These are phyloP conservation scores for Drosophila algonquin DNA, from an alignment of 2,888 invertebrate species.

Conservation along the genomic window DNA sequence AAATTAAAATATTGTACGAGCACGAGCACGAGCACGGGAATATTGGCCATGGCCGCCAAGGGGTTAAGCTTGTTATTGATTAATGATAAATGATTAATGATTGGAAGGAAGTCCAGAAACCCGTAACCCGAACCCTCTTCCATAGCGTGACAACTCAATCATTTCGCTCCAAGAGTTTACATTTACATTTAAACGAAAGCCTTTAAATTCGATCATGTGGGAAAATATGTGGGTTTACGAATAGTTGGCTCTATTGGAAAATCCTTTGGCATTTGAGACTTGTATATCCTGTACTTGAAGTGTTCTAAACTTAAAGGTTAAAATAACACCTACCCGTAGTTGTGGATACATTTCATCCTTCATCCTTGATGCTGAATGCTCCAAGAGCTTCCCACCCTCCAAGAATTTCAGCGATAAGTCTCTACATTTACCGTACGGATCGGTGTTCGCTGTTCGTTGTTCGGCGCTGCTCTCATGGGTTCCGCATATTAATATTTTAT, in stretches of 20 bases:
- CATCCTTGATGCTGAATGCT: too few species aligned
- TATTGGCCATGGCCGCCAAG: constrained; percentile 34
- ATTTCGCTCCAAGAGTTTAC: constrained; percentile 33
- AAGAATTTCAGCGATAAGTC: neutral
- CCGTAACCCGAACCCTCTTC: neutral
- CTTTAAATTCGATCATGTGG: constrained; percentile 21
- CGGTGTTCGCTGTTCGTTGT: too few species aligned
- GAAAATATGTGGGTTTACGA: neutral
- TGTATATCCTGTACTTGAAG: too few species aligned
- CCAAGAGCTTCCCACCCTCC: neutral
- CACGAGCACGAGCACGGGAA: too few species aligned
- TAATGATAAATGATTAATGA: constrained; percentile 73
- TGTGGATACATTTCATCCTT: too few species aligned
- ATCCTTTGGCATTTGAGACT: too few species aligned
- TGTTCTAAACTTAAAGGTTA: too few species aligned
- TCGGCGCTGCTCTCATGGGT: too few species aligned
- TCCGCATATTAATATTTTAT: constrained; percentile 31
- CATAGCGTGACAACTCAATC: constrained; percentile 48
- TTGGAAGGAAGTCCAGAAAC: too few species aligned
- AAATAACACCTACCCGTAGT: too few species aligned
- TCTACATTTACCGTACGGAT: constrained; percentile 18
- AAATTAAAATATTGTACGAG: constrained; percentile 64
- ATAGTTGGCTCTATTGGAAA: neutral
- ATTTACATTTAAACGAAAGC: constrained; percentile 35
- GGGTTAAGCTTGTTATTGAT: constrained; percentile 65